Evolutionary conservation across 2,888 invertebrate species (phyloP), one percentile per base, ranked within the genome.

Genomic region (Caradrina kadenii): DNA sequence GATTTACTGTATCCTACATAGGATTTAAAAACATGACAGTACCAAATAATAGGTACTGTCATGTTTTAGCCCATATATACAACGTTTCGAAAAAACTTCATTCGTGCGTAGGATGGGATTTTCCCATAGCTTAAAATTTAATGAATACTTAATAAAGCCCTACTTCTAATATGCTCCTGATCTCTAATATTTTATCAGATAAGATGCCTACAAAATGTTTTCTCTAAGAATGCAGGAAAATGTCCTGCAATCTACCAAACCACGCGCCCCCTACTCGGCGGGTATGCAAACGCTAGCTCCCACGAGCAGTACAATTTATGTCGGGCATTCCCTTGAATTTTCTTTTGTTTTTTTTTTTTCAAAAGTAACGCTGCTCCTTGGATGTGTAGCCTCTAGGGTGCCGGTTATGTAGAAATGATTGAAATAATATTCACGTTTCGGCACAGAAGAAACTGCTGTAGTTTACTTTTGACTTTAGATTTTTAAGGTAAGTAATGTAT

Each of bases 271-370:
- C 92, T 91, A 93, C 89, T 89, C 88, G 89, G 91, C 83, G 87
- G 86, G 89, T 93, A 94, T 95, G 94, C 95, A 94, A 94, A 93
- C 92, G 91, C 80, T 88, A 89, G 89, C 90, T 94, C 94, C 93
- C 94, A 89, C 83, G 94, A 92, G 94, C 89, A 86, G 91, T 85
- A 93, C 93, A 94, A 95, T 95, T 95, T 95, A 95, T 95, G 93
- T 93, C 90, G 86, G 90, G 91, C 92, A 93, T 94, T 94, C 90
- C 92, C 88, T 91, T 88, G 93, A 92, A 93, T 94, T 93, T 93
- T 91, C 92, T 93, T 95, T 94, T 94, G 93, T 94, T 94, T 93
- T 93, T 89, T 79, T n/a, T 82, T 71, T 68, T 69, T 90, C 88
- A 89, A 92, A 92, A 88, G 91, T 90, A 91, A 89, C 88, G 82